phyloP scores from a whole-genome alignment of 2,888 invertebrate species.

The Melanostoma scalare region DNA sequence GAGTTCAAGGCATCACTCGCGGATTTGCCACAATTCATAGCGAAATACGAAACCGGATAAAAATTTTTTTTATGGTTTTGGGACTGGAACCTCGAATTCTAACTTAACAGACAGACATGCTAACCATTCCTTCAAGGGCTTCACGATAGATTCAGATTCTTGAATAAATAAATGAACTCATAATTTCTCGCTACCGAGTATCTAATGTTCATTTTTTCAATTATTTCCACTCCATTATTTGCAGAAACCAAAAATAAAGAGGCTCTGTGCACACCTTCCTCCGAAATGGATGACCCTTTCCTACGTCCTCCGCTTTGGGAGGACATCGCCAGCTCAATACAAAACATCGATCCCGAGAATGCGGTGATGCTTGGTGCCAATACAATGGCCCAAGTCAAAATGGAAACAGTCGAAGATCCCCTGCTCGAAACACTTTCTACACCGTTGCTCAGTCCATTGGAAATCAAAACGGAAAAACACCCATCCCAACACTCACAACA shows the following conservation, averaged over 20 bases:
- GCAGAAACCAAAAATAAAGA: conserved; percentile 82
- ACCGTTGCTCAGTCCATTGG: conserved; percentile 89
- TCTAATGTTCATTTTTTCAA: background rate
- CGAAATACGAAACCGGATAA: too few species aligned
- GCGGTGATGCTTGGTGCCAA: conserved; percentile 90
- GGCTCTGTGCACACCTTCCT: conserved; percentile 79
- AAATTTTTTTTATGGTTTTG: too few species aligned
- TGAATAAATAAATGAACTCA: too few species aligned
- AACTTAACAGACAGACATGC: too few species aligned
- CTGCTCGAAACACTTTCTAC: conserved; percentile 86
- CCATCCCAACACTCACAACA: conserved; percentile 80
- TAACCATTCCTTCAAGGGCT: too few species aligned
- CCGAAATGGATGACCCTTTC: conserved; percentile 89
- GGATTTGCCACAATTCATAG: too few species aligned
- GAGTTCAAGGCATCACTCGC: too few species aligned
- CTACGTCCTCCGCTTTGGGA: conserved; percentile 95
- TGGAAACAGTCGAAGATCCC: conserved; percentile 88
- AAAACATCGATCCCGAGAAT: conserved; percentile 94
- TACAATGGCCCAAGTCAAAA: conserved; percentile 86
- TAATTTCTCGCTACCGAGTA: too few species aligned
- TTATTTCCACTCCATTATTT: background rate
- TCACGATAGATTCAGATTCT: too few species aligned
- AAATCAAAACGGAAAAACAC: conserved; percentile 89
- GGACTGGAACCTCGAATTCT: too few species aligned
- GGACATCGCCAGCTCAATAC: conserved; percentile 94